Percentiles rank a stretch among this genome's conserved stretches.
Evolutionary conservation across 2,888 invertebrate genomes (phyloP).

Genomic region (Schrankia costaestrigalis): DNA sequence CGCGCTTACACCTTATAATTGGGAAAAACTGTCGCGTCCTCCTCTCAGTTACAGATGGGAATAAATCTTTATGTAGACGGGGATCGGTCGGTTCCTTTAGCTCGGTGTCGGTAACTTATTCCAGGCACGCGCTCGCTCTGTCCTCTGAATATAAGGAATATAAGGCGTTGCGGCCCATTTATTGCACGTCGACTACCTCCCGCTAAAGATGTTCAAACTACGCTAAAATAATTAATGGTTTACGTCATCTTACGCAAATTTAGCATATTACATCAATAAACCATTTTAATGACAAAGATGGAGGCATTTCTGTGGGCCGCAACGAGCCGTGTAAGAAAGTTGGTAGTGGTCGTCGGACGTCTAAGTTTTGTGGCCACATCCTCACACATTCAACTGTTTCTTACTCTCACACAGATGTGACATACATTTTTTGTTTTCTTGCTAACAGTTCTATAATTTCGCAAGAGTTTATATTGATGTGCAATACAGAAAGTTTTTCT

Average conservation of each 20-base stretch:
- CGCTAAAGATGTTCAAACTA: constrained; percentile 66
- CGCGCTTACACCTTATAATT: constrained; percentile 76
- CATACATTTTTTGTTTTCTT: constrained; percentile 23
- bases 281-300: constrained; percentile 51
- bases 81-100: constrained; percentile 51
- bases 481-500: constrained; percentile 1
- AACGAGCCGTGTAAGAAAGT: constrained; percentile 46
- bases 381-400: constrained; percentile 46
- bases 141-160: constrained; percentile 76
- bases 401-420: constrained; percentile 43
- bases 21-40: constrained; percentile 74
- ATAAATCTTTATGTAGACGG: constrained; percentile 79
- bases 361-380: constrained; percentile 54
- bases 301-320: constrained; percentile 38
- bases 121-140: constrained; percentile 69
- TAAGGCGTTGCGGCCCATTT: constrained; percentile 69
- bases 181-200: constrained; percentile 60
- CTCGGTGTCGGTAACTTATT: constrained; percentile 56
- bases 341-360: constrained; percentile 39
- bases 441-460: constrained; percentile 21
- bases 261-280: constrained; percentile 55
- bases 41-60: constrained; percentile 77
- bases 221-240: constrained; percentile 69
- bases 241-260: constrained; percentile 59
- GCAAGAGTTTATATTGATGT: constrained; percentile 20